Evolutionary conservation across 2,888 invertebrate genomes (phyloP), one percentile per base, ranked within the genome.

Genomic region (Diploptera punctata): DNA sequence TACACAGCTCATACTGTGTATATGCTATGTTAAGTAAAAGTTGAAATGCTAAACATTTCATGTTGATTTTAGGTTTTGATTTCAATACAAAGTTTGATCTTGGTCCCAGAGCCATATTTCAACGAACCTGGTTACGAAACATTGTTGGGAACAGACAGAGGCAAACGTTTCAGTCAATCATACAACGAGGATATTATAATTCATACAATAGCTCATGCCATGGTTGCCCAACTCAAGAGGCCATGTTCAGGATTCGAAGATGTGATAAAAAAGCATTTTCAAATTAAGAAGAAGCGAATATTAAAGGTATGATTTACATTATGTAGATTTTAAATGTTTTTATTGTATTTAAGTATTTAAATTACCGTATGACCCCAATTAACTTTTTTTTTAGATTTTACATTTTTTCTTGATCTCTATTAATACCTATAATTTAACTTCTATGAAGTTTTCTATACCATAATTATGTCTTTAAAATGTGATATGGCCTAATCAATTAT

Each of bases 71-170:
- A 76, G 76, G 76, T 76, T 47, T 65, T 76, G 49, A 67, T 76
- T 9, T 76, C 76, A 29, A 76, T 76, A 19, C 76, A 76, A 47
- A 76, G 76, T 47, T 54, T 76, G 19, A 75, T 76, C 16, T 67
- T 76, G 31, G 76, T 76, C 2, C 68, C 76, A 61, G 73, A 76
- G 16, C 76, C 76, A 10, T 76, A 71, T 61, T 76, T 75, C 67
- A 75, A 76, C 38, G 76, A 75, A 26, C 76, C 75, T 24, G 75
- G 76, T 9, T 75, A 44, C 33, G 76, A 76, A 33, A n/a, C 67
- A 10, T 26, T 65, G 16, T 49, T 75, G 31, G 74, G 74, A 7
- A 75, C 73, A 44, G 26, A 24, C 13, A 57, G 67, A 54, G 74
- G 75, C 4, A 61, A 52, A 7, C 16, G 21, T n/a, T 18, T 21